phyloP scores from a whole-genome alignment of 2,113 vertebrate genomes.

The Lampris megalopsis region DNA sequence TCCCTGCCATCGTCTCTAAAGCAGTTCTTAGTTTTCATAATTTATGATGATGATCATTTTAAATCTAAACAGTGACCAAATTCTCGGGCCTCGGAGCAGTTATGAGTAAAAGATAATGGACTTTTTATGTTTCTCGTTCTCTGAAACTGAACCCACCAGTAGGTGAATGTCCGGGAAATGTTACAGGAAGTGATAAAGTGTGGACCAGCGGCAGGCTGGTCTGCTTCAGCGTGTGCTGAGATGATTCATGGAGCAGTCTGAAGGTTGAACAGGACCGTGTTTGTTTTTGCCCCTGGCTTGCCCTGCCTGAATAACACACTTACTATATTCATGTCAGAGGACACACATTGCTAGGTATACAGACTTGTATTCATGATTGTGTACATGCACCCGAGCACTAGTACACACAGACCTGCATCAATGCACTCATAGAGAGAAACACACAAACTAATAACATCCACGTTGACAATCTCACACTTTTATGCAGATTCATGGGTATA shows the following conservation, averaged over 20 bases:
- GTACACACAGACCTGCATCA: slow-evolving; percentile 9
- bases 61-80: neutral
- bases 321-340: slow-evolving; percentile 30
- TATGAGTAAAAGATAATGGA: neutral
- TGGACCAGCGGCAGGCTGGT: slow-evolving; percentile 25
- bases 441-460: neutral
- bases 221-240: slow-evolving; percentile 37
- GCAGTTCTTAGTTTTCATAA: neutral
- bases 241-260: slow-evolving; percentile 63
- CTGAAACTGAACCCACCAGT: neutral
- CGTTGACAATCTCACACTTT: neutral
- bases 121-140: neutral
- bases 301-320: slow-evolving; percentile 60
- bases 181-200: slow-evolving; percentile 26
- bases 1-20: neutral
- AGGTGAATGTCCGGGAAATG: neutral
- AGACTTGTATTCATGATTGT: slow-evolving; percentile 24
- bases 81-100: neutral
- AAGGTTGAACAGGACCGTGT: slow-evolving; percentile 51
- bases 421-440: neutral
- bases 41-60: neutral
- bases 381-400: slow-evolving; percentile 27
- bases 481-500: neutral
- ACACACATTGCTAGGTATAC: neutral
- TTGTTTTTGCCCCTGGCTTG: slow-evolving; percentile 57